A percentile compares a stretch with the other conserved stretches of the same genome.
These are phyloP conservation scores for Syncerus caffer DNA, from an alignment of 2,797 vertebrate species.

Conservation along the genomic window DNA sequence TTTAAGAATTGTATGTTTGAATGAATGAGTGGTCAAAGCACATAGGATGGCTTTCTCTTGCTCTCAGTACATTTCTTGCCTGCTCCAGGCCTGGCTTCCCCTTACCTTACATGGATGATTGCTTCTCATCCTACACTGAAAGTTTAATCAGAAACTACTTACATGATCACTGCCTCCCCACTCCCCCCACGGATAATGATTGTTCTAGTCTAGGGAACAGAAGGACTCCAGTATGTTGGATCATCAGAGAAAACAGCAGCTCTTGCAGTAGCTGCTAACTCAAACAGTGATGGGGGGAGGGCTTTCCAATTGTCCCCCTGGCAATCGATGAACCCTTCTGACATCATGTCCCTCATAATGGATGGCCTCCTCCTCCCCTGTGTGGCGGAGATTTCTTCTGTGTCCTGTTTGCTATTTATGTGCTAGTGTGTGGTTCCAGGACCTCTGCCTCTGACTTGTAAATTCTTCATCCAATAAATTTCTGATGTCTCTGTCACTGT, in stretches of 20 bases:
- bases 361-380: background rate
- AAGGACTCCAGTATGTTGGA: background rate
- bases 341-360: background rate
- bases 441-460: background rate
- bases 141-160: background rate
- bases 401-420: background rate
- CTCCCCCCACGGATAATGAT: rapidly evolving
- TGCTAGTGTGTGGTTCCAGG: background rate
- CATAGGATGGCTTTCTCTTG: background rate
- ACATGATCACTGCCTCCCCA: background rate
- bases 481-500: background rate
- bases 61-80: background rate
- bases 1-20: background rate
- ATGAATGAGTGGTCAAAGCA: background rate
- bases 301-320: background rate
- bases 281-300: background rate
- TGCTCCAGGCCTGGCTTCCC: rapidly evolving
- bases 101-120: background rate
- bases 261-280: background rate
- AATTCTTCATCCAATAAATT: background rate
- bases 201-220: background rate
- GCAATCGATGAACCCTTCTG: background rate
- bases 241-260: background rate
- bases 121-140: background rate
- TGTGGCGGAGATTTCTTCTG: background rate